Conservation (phyloP, 2,888 invertebrate genomes). For the Macaria notata region DNA sequence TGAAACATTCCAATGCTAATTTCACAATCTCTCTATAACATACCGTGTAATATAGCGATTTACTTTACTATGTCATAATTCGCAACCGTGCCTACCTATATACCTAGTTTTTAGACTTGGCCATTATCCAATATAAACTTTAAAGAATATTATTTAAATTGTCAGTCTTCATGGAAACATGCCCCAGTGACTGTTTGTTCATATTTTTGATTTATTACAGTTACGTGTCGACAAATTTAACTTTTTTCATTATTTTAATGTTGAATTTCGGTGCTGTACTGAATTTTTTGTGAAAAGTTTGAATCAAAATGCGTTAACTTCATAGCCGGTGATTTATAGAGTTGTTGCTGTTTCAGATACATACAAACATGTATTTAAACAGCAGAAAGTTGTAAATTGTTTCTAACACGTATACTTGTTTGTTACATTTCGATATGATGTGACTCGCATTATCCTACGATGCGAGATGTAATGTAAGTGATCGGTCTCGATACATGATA, state of each 20-base stretch:
- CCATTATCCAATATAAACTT: constrained; percentile 44
- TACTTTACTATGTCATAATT: constrained; percentile 35
- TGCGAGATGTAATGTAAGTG: neutral
- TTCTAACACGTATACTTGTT: too few species aligned
- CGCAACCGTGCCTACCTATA: constrained; percentile 32
- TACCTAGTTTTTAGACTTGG: constrained; percentile 45
- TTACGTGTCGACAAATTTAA: constrained; percentile 28
- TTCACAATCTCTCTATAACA: constrained; percentile 6
- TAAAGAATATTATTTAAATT: constrained; percentile 43
- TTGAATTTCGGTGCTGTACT: constrained; percentile 5
- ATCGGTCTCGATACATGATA: constrained; percentile 8
- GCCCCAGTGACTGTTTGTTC: constrained; percentile 26
- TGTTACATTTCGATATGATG: too few species aligned
- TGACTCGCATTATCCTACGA: too few species aligned
- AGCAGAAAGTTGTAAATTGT: too few species aligned
- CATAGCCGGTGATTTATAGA: constrained; percentile 3
- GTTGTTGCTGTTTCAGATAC: neutral
- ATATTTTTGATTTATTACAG: constrained; percentile 35
- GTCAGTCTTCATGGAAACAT: constrained; percentile 37
- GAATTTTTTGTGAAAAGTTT: constrained; percentile 5
- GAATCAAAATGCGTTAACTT: constrained; percentile 4
- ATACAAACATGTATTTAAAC: too few species aligned
- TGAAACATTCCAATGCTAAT: constrained; percentile 10
- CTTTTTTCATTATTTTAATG: constrained; percentile 19
- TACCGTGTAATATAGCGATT: constrained; percentile 10